A percentile compares a stretch with the other conserved stretches of the same genome.
phyloP scores from a whole-genome alignment of 2,888 invertebrate genomes.

The Sesamia inferens region DNA sequence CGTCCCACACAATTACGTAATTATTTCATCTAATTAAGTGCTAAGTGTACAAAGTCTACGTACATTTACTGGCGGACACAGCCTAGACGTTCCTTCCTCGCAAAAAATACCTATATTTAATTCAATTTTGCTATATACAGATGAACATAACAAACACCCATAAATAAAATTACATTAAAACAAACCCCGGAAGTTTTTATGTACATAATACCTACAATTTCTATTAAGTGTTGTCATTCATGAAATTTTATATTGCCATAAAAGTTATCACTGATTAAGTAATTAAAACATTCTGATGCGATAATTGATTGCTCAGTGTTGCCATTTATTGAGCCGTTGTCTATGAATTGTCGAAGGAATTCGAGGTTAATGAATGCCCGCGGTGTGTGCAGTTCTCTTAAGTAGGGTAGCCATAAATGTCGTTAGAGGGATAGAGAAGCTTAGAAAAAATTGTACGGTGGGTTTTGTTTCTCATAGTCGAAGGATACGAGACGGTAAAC shows the following conservation, averaged over 20 bases:
- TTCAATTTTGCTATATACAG: slow-evolving; percentile 24
- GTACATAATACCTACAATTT: slow-evolving; percentile 38
- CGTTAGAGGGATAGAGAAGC: slow-evolving; percentile 53
- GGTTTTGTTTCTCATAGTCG: slow-evolving; percentile 37
- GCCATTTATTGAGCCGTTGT: slow-evolving; percentile 61
- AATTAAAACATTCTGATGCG: slow-evolving; percentile 63
- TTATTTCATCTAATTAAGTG: slow-evolving; percentile 56
- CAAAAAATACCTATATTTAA: slow-evolving; percentile 24
- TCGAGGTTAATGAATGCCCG: slow-evolving; percentile 61
- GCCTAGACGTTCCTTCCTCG: slow-evolving; percentile 1
- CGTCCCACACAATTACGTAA: slow-evolving; percentile 42
- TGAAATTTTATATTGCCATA: slow-evolving; percentile 61
- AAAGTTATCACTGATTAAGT: slow-evolving; percentile 64
- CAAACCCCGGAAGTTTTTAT: slow-evolving; percentile 49
- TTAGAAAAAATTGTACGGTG: slow-evolving; percentile 45
- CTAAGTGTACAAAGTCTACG: slow-evolving; percentile 15
- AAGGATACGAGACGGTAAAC: slow-evolving; percentile 14
- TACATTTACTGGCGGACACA: slow-evolving; percentile 11
- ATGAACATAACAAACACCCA: background rate
- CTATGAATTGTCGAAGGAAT: slow-evolving; percentile 57
- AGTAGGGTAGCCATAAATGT: slow-evolving; percentile 55
- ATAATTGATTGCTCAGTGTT: slow-evolving; percentile 53
- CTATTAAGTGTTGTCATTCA: slow-evolving; percentile 50
- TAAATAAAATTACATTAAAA: slow-evolving; percentile 43
- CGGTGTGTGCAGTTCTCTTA: slow-evolving; percentile 47